Conservation (phyloP, 2,888 invertebrate genomes). For the Heliconius aoede region DNA sequence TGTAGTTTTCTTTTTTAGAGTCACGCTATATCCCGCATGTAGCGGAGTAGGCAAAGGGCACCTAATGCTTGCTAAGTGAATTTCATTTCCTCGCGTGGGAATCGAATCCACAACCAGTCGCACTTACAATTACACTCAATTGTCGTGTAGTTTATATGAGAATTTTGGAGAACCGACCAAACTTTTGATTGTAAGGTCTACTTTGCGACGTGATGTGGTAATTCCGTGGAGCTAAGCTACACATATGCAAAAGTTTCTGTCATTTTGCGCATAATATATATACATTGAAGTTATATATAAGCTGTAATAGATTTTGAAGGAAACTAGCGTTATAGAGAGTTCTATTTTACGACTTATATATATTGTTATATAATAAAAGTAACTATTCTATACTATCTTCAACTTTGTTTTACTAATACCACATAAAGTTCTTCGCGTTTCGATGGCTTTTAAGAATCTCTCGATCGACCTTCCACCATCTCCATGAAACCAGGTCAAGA, state of each 20-base stretch:
- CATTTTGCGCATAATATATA: neutral
- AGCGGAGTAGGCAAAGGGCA: no score
- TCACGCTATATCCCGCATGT: no score
- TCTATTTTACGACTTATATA: no score
- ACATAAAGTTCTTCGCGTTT: slow-evolving; percentile 10
- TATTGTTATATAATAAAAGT: no score
- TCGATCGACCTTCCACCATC: slow-evolving; percentile 26
- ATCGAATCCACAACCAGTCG: no score
- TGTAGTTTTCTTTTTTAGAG: no score
- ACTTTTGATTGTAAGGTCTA: neutral
- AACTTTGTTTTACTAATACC: slow-evolving; percentile 16
- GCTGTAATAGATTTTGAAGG: neutral
- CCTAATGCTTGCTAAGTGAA: no score
- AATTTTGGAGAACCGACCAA: slow-evolving; percentile 1
- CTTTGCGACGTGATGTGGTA: slow-evolving; percentile 6
- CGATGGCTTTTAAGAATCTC: slow-evolving; percentile 23
- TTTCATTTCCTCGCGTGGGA: no score
- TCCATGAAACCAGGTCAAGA: slow-evolving; percentile 37
- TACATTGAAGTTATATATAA: neutral
- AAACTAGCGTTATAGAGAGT: neutral
- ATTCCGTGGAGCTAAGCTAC: neutral
- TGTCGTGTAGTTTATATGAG: neutral
- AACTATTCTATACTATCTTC: neutral
- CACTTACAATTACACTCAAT: no score
- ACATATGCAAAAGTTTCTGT: slow-evolving; percentile 6